Conservation (phyloP, 2,797 vertebrate species). For the Eulemur coronatus region DNA sequence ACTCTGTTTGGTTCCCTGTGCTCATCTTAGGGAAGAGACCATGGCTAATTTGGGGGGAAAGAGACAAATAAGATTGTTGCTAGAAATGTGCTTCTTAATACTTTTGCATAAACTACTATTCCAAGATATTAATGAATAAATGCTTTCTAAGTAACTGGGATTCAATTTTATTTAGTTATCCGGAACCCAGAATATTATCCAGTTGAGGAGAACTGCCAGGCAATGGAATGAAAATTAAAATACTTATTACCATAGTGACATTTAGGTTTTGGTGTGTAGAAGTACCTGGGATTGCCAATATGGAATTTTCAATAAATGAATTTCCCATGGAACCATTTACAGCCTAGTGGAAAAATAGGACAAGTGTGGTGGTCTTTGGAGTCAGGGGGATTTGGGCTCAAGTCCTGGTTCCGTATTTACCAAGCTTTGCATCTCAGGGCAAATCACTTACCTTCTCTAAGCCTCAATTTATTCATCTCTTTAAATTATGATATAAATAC, state of each 20-base stretch:
- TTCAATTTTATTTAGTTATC: constrained; percentile 71
- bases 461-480: neutral
- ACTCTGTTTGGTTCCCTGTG: neutral
- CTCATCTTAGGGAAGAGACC: neutral
- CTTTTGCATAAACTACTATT: neutral
- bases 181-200: neutral
- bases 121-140: constrained; percentile 53
- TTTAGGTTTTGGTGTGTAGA: neutral
- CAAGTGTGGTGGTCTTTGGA: neutral
- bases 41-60: neutral
- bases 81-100: constrained; percentile 49
- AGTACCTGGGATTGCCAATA: neutral
- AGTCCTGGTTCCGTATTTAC: neutral
- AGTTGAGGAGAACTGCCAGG: neutral
- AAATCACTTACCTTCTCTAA: neutral
- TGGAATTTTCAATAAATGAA: neutral
- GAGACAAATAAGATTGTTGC: neutral
- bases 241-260: neutral
- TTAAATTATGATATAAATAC: neutral
- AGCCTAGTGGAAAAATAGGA: neutral
- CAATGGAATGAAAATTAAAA: neutral
- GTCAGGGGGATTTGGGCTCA: neutral
- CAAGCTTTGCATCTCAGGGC: neutral
- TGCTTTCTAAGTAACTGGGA: constrained; percentile 43
- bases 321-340: neutral